Evolutionary conservation across 2,113 vertebrate genomes (phyloP).

Genomic region (Bagarius yarrelli): DNA sequence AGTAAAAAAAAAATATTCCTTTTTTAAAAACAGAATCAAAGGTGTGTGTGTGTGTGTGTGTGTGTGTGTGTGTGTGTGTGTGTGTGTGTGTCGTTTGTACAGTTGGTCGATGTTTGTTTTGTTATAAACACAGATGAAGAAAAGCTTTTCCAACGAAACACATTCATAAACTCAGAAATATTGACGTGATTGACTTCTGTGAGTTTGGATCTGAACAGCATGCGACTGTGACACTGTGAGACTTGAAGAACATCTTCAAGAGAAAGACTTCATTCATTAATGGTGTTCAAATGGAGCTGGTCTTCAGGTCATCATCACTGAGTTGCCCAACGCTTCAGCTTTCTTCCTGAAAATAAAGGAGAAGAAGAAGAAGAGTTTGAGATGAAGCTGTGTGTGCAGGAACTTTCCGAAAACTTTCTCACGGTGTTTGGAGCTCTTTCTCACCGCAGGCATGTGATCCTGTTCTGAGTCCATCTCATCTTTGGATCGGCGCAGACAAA

Average conservation of each 20-base stretch:
- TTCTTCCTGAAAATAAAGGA: neutral
- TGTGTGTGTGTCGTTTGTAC: too few species aligned
- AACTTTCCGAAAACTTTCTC: neutral
- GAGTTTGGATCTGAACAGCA: neutral
- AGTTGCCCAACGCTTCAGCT: neutral
- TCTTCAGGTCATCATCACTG: neutral
- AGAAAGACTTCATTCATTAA: neutral
- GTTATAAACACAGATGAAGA: neutral
- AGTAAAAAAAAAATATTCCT: too few species aligned
- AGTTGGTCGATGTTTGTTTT: neutral
- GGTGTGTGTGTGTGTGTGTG: too few species aligned
- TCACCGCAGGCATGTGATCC: constrained; percentile 58
- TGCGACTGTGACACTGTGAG: neutral
- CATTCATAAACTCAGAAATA: neutral
- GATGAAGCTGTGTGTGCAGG: too few species aligned
- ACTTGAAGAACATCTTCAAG: too few species aligned
- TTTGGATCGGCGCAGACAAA: constrained; percentile 63
- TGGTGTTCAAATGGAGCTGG: too few species aligned
- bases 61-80: too few species aligned
- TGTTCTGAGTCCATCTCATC: constrained; percentile 32
- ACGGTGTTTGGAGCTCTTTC: constrained; percentile 8
- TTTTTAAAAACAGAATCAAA: too few species aligned
- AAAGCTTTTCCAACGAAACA: neutral
- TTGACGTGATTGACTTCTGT: too few species aligned
- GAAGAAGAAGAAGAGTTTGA: too few species aligned